Conservation (phyloP, 2,888 invertebrate genomes). For the Ochlodes sylvanus region DNA sequence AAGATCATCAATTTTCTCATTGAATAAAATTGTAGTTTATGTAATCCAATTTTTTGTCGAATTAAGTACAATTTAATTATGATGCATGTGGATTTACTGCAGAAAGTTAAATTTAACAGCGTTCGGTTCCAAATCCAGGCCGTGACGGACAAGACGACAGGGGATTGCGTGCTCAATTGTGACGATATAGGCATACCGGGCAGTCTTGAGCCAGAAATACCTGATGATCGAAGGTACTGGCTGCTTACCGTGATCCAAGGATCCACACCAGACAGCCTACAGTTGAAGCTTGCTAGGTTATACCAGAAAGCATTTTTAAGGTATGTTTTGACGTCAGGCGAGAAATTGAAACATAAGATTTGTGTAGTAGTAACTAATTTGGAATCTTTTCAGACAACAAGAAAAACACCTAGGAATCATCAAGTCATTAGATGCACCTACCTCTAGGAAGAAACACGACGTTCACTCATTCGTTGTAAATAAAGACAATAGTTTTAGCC, state of each 20-base stretch:
- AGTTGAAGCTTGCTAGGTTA: constrained; percentile 89
- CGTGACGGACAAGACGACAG: constrained; percentile 77
- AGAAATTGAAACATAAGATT: no score
- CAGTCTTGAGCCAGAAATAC: constrained; percentile 81
- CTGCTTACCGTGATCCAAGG: constrained; percentile 90
- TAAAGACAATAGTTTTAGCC: constrained; percentile 61
- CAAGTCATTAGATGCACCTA: constrained; percentile 77
- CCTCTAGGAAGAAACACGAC: constrained; percentile 76
- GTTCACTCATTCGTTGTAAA: constrained; percentile 77
- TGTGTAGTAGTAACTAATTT: no score
- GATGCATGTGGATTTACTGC: constrained; percentile 18
- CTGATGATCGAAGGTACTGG: constrained; percentile 91
- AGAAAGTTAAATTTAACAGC: constrained; percentile 38
- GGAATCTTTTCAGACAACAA: constrained; percentile 87
- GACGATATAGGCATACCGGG: constrained; percentile 72
- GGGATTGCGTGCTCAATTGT: constrained; percentile 83
- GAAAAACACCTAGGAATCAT: constrained; percentile 91
- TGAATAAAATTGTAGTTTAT: no score
- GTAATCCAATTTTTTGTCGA: not conserved
- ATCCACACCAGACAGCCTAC: constrained; percentile 87
- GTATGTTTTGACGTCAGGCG: constrained; percentile 61
- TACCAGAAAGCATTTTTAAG: constrained; percentile 93
- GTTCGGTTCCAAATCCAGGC: constrained; percentile 57
- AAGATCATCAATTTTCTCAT: no score
- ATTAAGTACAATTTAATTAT: not conserved